Evolutionary conservation across 2,888 invertebrate genomes (phyloP).

Genomic region (Drosophila multiciliata): DNA sequence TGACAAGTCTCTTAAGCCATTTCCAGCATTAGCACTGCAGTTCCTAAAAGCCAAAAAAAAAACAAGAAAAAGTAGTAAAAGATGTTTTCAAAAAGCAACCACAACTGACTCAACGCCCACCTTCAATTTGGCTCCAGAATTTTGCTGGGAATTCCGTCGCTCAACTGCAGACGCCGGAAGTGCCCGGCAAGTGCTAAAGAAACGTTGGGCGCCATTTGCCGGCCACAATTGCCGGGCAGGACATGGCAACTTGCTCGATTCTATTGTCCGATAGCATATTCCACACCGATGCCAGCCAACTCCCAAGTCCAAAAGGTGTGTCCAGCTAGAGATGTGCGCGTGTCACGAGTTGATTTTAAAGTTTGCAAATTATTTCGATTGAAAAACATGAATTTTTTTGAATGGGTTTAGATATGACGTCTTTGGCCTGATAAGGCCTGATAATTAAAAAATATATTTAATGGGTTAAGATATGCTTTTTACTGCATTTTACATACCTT

Average conservation of each 20-base stretch:
- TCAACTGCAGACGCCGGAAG: slow-evolving; percentile 30
- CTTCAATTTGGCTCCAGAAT: slow-evolving; percentile 15
- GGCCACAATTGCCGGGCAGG: slow-evolving; percentile 41
- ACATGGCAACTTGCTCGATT: slow-evolving; percentile 34
- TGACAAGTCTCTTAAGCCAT: slow-evolving; percentile 70
- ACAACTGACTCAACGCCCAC: neutral
- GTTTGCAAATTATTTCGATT: neutral
- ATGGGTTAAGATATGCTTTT: neutral
- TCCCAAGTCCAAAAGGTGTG: slow-evolving; percentile 3
- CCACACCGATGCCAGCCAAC: neutral
- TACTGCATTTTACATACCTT: neutral
- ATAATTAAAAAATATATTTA: neutral
- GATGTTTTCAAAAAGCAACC: slow-evolving; percentile 12
- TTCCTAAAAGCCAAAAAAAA: slow-evolving; percentile 34
- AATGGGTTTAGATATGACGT: neutral
- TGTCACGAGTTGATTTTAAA: slow-evolving; percentile 12
- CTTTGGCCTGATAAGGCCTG: too few relatives aligned
- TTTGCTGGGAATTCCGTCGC: slow-evolving; percentile 24
- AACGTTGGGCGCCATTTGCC: slow-evolving; percentile 53
- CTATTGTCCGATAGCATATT: slow-evolving; percentile 18
- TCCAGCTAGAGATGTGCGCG: slow-evolving; percentile 23
- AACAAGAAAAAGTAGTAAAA: slow-evolving; percentile 41
- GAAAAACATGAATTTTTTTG: too few relatives aligned
- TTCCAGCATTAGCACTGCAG: slow-evolving; percentile 41
- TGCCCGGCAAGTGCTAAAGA: slow-evolving; percentile 40